phyloP scores from a whole-genome alignment of 2,797 vertebrate species.

The Smutsia temminckii region DNA sequence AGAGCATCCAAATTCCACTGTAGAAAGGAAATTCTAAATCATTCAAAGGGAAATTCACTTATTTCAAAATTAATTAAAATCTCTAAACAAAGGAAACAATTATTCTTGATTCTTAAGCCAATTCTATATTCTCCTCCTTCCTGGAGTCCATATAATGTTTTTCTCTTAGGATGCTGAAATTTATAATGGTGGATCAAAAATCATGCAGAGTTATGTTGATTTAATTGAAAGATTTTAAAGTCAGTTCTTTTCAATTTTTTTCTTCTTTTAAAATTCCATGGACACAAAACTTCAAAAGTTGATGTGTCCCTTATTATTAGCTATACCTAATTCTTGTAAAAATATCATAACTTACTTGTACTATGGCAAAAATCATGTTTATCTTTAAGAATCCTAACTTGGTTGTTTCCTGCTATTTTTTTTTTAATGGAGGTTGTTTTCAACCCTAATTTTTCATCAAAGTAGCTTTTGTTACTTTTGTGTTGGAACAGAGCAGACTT shows the following conservation, averaged over 20 bases:
- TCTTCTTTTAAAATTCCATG: neutral
- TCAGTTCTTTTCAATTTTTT: neutral
- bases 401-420: neutral
- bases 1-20: slow-evolving; percentile 11
- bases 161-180: neutral
- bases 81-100: neutral
- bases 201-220: neutral
- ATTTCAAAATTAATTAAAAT: slow-evolving; percentile 60
- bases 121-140: neutral
- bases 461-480: slow-evolving; percentile 1
- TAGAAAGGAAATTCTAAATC: slow-evolving; percentile 35
- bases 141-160: neutral
- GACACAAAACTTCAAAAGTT: neutral
- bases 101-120: slow-evolving; percentile 11
- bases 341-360: neutral
- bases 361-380: neutral
- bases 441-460: neutral
- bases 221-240: slow-evolving; percentile 25
- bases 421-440: neutral
- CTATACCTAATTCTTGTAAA: neutral
- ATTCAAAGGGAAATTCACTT: slow-evolving; percentile 5
- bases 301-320: neutral
- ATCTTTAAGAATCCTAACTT: slow-evolving; percentile 21
- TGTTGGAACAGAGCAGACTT: neutral
- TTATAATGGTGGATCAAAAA: slow-evolving; percentile 26